These are phyloP conservation scores for Sarcophaga peregrina DNA, from an alignment of 1,140 invertebrate species.

Conservation along the genomic window DNA sequence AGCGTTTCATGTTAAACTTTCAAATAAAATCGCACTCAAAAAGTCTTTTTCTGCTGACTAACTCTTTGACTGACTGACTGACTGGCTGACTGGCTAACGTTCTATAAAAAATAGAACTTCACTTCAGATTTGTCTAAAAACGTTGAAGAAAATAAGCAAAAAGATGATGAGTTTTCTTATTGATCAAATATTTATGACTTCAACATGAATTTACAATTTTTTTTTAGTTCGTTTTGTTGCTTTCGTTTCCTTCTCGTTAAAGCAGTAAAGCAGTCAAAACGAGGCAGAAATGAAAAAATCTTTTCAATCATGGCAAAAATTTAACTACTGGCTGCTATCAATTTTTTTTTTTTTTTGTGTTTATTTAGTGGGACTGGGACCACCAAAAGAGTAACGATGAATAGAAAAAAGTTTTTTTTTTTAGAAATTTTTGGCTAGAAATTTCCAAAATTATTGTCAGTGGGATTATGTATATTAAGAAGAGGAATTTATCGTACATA, in stretches of 20 bases:
- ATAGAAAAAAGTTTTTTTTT: neutral
- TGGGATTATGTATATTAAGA: too few relatives aligned
- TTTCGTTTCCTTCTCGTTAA: neutral
- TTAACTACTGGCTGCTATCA: neutral
- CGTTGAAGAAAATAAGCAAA: neutral
- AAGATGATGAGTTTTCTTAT: neutral
- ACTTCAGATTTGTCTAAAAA: neutral
- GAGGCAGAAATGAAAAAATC: neutral
- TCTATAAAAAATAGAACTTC: constrained; percentile 4
- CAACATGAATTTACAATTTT: constrained; percentile 10
- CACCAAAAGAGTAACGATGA: constrained; percentile 5
- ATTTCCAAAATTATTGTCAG: too few relatives aligned
- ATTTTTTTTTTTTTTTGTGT: neutral
- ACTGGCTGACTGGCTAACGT: neutral
- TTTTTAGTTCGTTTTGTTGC: neutral
- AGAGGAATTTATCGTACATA: too few relatives aligned
- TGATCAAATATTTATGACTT: constrained; percentile 19
- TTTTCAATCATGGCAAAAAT: constrained; percentile 4
- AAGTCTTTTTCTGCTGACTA: neutral
- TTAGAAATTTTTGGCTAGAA: neutral
- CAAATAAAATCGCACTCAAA: constrained; percentile 3
- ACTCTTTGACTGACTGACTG: too few relatives aligned
- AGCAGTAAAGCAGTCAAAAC: neutral
- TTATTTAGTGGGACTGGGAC: neutral
- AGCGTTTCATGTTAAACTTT: constrained; percentile 15